Base-by-base conservation (phyloP, 2,113 vertebrate genomes). In the Rousettus leschenaultii region DNA sequence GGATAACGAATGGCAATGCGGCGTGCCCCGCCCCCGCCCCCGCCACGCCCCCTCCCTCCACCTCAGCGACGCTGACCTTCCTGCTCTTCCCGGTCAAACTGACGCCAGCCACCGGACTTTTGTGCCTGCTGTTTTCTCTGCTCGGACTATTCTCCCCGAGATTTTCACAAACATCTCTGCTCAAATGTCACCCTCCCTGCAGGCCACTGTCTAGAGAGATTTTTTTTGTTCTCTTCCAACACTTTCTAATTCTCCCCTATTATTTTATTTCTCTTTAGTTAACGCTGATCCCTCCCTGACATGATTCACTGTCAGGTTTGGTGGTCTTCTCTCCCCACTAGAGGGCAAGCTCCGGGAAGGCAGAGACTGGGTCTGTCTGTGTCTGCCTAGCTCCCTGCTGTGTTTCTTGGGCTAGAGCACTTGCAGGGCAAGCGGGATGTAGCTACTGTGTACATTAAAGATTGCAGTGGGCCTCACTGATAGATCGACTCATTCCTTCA, bases 21-120 rank as follows among this genome's bases (percentile, higher is more conserved):
- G 14, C 2, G n/a, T 3, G 53, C 6, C 28, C 40, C 53, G 15
- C 40, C 28, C 65, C 6, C 43, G 7, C 1, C 51, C 48, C 24
- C 16, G 4, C 53, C 1, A 0, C 0, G 0, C 15, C 3, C 16
- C 14, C 6, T 26, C 33, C 35, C 10, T 48, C 24, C 4, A 1
- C 10, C 4, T 40, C 22, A 35, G 55, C 24, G 30, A 48, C 63
- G 33, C 24, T 13, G 43, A 55, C 11, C 35, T n/a, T 18, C 51
- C 45, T 9, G 0, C 19, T 35, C 33, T 48, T 71, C 73, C 9
- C 28, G 61, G 24, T 15, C 51, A 13, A 2, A 35, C 75, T 4
- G 12, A 0, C 59, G 35, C 35, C 22, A 28, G 33, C 59, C 26
- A 7, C 18, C 40, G 53, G 38, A 13, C 87, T 79, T 43, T 77